Percentiles rank a stretch among this genome's conserved stretches.
These are phyloP conservation scores for Orius laevigatus DNA, from an alignment of 1,140 invertebrate genomes.

Conservation along the genomic window DNA sequence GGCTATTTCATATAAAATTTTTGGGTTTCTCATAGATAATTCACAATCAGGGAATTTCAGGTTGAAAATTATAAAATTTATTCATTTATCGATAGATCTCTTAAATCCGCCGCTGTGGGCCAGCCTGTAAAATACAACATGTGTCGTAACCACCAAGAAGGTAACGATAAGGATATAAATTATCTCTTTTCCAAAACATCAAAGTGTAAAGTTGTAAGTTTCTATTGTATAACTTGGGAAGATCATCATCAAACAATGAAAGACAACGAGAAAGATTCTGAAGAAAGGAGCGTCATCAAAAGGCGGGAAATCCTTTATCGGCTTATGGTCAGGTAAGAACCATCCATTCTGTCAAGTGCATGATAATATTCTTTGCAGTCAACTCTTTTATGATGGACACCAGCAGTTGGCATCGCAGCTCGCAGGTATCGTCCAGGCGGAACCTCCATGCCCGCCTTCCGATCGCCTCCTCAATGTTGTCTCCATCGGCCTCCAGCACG, in stretches of 20 bases:
- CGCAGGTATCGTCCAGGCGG: conserved; percentile 62
- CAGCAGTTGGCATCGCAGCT: conserved; percentile 73
- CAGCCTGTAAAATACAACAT: no score
- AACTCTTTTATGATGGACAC: conserved; percentile 85
- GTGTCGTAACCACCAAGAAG: no score
- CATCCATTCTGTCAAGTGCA: conserved; percentile 3
- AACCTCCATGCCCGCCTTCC: conserved; percentile 86
- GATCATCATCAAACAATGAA: conserved; percentile 12
- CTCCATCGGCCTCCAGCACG: conserved; percentile 68
- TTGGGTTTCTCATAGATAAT: no score
- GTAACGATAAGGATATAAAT: no score
- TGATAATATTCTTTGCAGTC: conserved; percentile 41
- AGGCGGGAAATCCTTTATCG: conserved; percentile 66
- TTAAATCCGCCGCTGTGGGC: no score
- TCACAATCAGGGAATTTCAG: no score
- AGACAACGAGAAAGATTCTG: conserved; percentile 38
- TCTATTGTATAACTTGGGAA: no score
- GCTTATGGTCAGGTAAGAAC: conserved; percentile 66
- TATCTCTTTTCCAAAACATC: no score
- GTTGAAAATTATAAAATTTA: no score
- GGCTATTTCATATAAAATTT: no score
- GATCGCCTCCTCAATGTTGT: conserved; percentile 79
- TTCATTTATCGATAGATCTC: no score
- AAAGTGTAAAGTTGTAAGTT: no score
- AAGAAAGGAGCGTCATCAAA: conserved; percentile 54